Evolutionary conservation across 2,113 vertebrate species (phyloP), one percentile per base, ranked within the genome.

Genomic region (Ceratotherium simum): DNA sequence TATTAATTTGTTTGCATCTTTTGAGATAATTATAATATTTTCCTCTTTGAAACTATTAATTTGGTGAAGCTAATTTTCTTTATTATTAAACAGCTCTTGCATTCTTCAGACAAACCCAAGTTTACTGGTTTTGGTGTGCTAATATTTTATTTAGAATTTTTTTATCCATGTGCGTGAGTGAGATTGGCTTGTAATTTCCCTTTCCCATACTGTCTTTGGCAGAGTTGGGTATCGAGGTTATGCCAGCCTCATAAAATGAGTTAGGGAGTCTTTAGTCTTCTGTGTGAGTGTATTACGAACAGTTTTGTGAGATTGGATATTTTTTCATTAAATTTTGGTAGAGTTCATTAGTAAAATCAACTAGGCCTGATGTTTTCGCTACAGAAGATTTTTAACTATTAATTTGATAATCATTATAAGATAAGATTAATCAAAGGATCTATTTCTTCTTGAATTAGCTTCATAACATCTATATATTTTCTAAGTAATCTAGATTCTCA

Each of bases 1-100:
- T 36, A 69, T 42, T 21, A 36, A 25, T 62, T 67, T 54, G 54
- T 88, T 60, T 89, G 5, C 16, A 83, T 62, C 39, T 70, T 92
- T 95, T 95, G 48, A 80, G 29, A 29, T 64, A 85, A 91, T 42
- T 86, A 33, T 54, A 56, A 64, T 80, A 70, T 88, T 79, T 76
- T 82, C 21, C 14, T 58, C 31, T 78, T 48, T 48, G 12, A 83
- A 29, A 78, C 20, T 29, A 36, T 83, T 76, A 36, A 70, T 62
- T 83, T 48, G 62, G 46, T 85, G 42, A 82, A 58, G 62, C 46
- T 70, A 70, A 82, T 82, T 87, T 67, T 65, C 33, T 69, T 48
- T 11, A 48, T 25, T 70, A 21, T 94, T 54, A 83, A 88, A 39
- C 29, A 82, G 36, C 42, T 0, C 16, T 46, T 78, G 13, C 14